Evolutionary conservation across 2,888 invertebrate genomes (phyloP).

Genomic region (Leistus spinibarbis): DNA sequence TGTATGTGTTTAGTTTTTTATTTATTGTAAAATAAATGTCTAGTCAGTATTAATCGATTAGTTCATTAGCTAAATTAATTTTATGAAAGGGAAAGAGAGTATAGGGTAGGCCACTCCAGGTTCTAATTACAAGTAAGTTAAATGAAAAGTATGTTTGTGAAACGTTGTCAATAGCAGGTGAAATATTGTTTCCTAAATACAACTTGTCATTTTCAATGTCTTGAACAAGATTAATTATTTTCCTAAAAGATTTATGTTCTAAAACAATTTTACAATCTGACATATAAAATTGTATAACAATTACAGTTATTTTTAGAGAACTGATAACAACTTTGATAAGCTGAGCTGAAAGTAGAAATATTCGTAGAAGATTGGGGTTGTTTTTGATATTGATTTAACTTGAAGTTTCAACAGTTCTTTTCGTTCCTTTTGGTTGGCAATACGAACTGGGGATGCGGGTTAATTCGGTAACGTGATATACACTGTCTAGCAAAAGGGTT

Average conservation of each 20-base stretch:
- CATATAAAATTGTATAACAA: neutral
- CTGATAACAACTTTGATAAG: neutral
- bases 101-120: neutral
- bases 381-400: constrained; percentile 21
- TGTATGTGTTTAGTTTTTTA: neutral
- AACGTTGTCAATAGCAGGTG: neutral
- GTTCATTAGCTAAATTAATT: no score
- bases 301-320: neutral
- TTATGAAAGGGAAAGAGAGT: neutral
- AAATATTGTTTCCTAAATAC: neutral
- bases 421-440: constrained; percentile 1
- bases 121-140: no score
- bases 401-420: constrained; percentile 4
- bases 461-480: constrained; percentile 8
- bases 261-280: neutral
- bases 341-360: constrained; percentile 17
- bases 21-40: neutral
- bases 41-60: no score
- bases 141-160: neutral
- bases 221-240: neutral
- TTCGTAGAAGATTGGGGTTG: neutral
- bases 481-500: neutral
- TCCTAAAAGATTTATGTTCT: neutral
- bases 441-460: constrained; percentile 17
- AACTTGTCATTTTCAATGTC: neutral